phyloP scores from a whole-genome alignment of 2,113 vertebrate species.

The Tapirus terrestris region DNA sequence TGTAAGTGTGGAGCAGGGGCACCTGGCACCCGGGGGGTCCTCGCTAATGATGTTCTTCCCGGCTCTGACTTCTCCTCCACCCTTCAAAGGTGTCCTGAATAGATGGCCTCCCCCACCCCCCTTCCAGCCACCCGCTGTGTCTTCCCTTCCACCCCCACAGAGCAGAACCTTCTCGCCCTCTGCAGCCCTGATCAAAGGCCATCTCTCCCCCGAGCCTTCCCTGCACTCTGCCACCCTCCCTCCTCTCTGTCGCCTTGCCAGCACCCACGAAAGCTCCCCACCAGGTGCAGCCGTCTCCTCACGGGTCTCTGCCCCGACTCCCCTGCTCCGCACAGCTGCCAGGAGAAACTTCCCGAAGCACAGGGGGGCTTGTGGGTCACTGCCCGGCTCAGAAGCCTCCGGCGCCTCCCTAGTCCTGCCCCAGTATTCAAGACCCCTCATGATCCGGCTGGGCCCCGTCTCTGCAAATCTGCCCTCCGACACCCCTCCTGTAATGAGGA shows the following conservation, averaged over 20 bases:
- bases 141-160: not conserved
- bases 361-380: not conserved
- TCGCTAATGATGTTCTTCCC: not conserved
- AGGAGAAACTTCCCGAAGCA: not conserved
- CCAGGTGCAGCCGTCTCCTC: not conserved
- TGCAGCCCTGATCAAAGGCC: not conserved
- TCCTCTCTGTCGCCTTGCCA: not conserved
- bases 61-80: not conserved
- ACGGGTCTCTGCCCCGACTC: too few species aligned
- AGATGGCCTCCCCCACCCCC: not conserved
- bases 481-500: not conserved
- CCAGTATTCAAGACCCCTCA: not conserved
- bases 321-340: not conserved
- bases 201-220: not conserved
- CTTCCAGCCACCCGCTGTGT: not conserved
- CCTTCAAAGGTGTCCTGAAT: not conserved
- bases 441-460: not conserved
- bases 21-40: fast-evolving
- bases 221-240: not conserved
- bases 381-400: not conserved
- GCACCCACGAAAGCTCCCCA: fast-evolving
- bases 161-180: not conserved
- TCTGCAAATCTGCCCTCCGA: not conserved
- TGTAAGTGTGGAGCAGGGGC: fast-evolving
- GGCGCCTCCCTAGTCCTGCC: not conserved